Evolutionary conservation across 2,888 invertebrate genomes (phyloP), one percentile per base, ranked within the genome.

Genomic region (Uloborus plumipes): DNA sequence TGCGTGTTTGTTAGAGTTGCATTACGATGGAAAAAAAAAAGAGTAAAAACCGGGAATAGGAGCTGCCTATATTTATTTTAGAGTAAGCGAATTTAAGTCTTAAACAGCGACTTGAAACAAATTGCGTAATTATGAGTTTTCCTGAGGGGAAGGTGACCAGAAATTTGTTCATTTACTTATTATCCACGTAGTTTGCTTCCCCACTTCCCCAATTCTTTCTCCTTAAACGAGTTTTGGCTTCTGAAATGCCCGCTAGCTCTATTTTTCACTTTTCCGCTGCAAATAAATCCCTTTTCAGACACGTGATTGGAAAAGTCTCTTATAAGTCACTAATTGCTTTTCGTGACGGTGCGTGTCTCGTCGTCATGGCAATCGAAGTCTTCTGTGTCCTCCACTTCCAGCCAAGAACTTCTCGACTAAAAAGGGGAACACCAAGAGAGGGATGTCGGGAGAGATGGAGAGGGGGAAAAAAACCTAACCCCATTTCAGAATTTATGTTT

Each of bases 241-340:
- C n/a, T 31, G 62, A 39, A 39, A 62, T 15, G n/a, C 31, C 11
- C 47, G 18, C n/a, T 39, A 14, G 62, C 59, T 64, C 64, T 64
- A 20, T 64, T 64, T 64, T 64, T 64, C 64, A 47, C 39, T 64
- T n/a, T n/a, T 64, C 64, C 64, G 39, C 14, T 20, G 20, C 59
- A 64, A 64, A 64, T 47, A 47, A 64, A 64, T 47, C 49, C 64
- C 49, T 39, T 62, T 62, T 62, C 64, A 47, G 49, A 64, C 64
- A 64, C 16, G 64, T 47, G 64, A 64, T 64, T 64, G 47, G 49
- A 47, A 64, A 64, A 47, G 47, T 64, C 64, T 64, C 64, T 64
- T 64, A 64, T 64, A 64, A 64, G 64, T 64, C 64, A 64, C 64
- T 64, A 64, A 64, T 64, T 64, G 49, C 64, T 64, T 64, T 64